Evolutionary conservation across 2,797 vertebrate species (phyloP), one percentile per base, ranked within the genome.

Genomic region (Limosa lapponica): DNA sequence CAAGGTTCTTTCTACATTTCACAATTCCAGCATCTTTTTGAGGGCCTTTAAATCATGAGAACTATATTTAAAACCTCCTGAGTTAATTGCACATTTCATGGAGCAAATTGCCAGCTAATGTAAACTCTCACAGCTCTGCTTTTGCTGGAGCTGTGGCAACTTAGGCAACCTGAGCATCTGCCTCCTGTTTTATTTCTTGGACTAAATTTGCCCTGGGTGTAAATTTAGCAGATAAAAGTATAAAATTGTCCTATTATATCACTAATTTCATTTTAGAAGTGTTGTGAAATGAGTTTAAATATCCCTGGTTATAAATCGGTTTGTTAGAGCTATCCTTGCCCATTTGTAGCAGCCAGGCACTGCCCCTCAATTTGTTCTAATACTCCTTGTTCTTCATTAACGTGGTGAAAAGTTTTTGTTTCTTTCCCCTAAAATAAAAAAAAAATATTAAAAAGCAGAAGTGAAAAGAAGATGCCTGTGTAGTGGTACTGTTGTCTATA

Each of bases 141-240:
- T 92, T 80, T 87, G 27, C 73, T 87, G 54, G 36, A 85, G 64
- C 61, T 79, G 52, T 43, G 39, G 77, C 36, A 87, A 27, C 32
- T 86, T 73, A 67, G 62, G n/a, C 6, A 4, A 89, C 18, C 20
- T 52, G 18, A 82, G 13, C 10, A 55, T 77, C 89, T 67, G 28
- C 36, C 19, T 82, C 5, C 32, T 61, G 6, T 79, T 85, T 86
- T 41, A 65, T 88, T 95, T 90, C 43, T 72, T 82, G 34, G 58
- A 70, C 57, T 81, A 48, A 67, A 75, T 84, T 84, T 93, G 37
- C n/a, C 54, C 75, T 1, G 4, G 83, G 66, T 87, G 92, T 90
- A 97, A 93, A 84, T 96, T 94, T 89, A 87, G 69, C 43, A 75
- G 87, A 64, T 49, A 75, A 86, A 65, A 2, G 20, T 87, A 86